Conservation (phyloP, 2,888 invertebrate species). For the Fissipunctia ypsillon region DNA sequence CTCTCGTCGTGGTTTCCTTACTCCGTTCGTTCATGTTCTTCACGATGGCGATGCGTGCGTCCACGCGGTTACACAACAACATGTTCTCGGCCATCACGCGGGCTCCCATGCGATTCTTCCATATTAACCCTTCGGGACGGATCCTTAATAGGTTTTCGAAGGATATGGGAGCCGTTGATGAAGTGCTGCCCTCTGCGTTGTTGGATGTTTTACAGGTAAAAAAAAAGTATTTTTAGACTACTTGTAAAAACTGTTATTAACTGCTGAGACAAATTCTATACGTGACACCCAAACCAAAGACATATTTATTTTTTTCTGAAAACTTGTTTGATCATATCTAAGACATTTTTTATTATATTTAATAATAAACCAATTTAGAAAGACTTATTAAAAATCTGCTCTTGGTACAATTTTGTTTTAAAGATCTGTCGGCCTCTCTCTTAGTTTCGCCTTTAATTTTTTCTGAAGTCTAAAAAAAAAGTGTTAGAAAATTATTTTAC, state of each 20-base stretch:
- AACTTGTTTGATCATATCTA: background rate
- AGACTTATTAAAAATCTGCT: background rate
- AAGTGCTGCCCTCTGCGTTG: constrained; percentile 91
- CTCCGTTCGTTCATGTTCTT: constrained; percentile 91
- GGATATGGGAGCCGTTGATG: constrained; percentile 94
- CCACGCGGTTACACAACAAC: constrained; percentile 94
- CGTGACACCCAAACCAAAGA: background rate
- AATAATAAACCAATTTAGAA: background rate
- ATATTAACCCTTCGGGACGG: constrained; percentile 95
- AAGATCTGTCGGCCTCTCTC: background rate
- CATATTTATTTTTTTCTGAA: no score
- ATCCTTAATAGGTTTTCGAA: constrained; percentile 97
- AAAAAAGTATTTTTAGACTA: background rate
- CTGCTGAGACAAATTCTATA: background rate
- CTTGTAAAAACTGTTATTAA: background rate
- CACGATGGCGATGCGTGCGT: constrained; percentile 93
- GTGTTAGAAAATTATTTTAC: no score
- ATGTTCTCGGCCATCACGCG: constrained; percentile 96
- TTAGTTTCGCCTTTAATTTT: no score
- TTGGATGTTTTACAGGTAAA: constrained; percentile 91
- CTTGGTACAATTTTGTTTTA: background rate
- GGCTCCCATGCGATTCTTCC: constrained; percentile 96
- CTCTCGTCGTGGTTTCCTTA: constrained; percentile 87
- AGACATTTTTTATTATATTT: background rate
- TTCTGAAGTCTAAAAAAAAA: no score